These are phyloP conservation scores for Halcyon chelicuti DNA, from an alignment of 2,797 vertebrate genomes.

Conservation along the genomic window DNA sequence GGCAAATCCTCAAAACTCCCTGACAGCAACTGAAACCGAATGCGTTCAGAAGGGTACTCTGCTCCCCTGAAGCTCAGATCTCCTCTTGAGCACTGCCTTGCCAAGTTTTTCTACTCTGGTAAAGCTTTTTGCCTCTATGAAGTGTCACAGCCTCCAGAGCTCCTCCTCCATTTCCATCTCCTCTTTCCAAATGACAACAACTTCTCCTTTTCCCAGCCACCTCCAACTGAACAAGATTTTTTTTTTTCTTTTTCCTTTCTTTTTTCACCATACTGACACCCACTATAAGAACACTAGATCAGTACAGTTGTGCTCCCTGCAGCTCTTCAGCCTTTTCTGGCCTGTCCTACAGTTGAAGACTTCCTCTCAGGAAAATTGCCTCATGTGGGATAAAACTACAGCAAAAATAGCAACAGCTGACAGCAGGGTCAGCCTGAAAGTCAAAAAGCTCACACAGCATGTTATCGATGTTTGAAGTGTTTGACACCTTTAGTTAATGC, in stretches of 20 bases:
- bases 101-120: neutral
- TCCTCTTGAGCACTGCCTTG: neutral
- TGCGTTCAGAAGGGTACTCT: neutral
- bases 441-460: neutral
- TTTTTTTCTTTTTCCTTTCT: neutral
- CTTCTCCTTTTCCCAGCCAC: neutral
- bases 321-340: neutral
- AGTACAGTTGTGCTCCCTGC: neutral
- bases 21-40: neutral
- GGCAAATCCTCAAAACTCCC: neutral
- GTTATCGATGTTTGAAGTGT: neutral
- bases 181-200: neutral
- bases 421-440: neutral
- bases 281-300: neutral
- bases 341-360: neutral
- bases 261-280: neutral
- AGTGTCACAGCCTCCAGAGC: neutral
- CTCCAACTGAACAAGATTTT: neutral
- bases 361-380: neutral
- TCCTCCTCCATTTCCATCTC: neutral
- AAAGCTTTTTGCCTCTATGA: neutral
- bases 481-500: neutral
- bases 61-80: neutral
- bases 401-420: neutral
- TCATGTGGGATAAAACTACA: neutral